Base-by-base conservation (phyloP, 2,888 invertebrate species). In the Eurois occulta region DNA sequence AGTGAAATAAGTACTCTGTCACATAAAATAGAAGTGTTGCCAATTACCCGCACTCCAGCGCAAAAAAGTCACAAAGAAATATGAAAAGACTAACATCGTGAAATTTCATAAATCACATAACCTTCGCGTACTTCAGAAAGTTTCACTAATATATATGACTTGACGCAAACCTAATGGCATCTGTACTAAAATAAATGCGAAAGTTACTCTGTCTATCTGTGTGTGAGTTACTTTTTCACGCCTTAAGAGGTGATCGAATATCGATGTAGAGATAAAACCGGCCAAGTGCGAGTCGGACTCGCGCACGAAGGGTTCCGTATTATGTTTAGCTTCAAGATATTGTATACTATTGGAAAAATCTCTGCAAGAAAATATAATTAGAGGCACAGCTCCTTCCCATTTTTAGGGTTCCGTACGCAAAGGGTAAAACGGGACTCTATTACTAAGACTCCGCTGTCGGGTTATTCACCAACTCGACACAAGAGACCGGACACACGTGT, bases 111-210 rank as follows among this genome's bases (percentile, higher is more conserved):
- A 78, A 86, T 86, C 75, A 72, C 1, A 35, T 68, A 75, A 78
- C 86, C 84, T 86, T 86, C 77, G 66, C 21, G 64, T 64, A 58
- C 48, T 67, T 62, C 71, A 84, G 79, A 80, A 84, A 86, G 76
- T 73, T 64, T 24, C 21, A 48, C 18, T 48, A 71, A 77, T 79
- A 80, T 78, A 83, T 77, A 75, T 71, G 64, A 76, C 64, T 77
- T 78, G 73, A 70, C 79, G 76, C 21, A 76, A 72, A 55, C 46
- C 28, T 32, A 48, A 64, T n/a, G 10, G 55, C 60, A 46, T 62
- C 65, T 35, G 35, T 35, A 62, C 35, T 41, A 41, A 41, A 41
- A 65, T 41, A n/a, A 65, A 65, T 65, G n/a, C n/a, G 18, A 65
- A 41, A 65, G 41, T 41, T n/a, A 41, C 18, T 41, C 16, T 65